Evolutionary conservation across 1,140 invertebrate species (phyloP).

Genomic region (Lepidurus arcticus): DNA sequence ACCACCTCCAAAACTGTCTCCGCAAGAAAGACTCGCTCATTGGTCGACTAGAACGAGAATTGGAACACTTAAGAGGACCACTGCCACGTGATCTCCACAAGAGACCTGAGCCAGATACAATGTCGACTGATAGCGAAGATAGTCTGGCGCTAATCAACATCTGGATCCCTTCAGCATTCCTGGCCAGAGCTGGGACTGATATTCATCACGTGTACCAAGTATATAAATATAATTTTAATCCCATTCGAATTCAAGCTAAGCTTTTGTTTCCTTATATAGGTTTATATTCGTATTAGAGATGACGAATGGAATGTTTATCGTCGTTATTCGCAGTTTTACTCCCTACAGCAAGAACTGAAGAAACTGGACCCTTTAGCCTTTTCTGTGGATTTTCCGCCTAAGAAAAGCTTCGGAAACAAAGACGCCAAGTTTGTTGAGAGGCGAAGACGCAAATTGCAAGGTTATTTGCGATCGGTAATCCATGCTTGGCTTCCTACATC

Average conservation of each 20-base stretch:
- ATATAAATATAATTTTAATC: constrained; percentile 31
- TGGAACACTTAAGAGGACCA: constrained; percentile 64
- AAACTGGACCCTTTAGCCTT: constrained; percentile 70
- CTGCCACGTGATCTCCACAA: constrained; percentile 48
- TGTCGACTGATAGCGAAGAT: constrained; percentile 12
- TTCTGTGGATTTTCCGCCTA: constrained; percentile 86
- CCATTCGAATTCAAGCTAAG: neutral
- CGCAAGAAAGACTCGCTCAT: constrained; percentile 58
- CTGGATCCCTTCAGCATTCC: constrained; percentile 84
- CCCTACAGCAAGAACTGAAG: constrained; percentile 70
- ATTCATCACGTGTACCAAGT: constrained; percentile 85
- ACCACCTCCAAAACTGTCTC: constrained; percentile 53
- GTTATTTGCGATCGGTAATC: constrained; percentile 69
- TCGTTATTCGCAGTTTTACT: constrained; percentile 82
- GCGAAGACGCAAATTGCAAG: constrained; percentile 65
- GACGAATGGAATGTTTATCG: constrained; percentile 92
- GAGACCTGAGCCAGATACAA: constrained; percentile 24
- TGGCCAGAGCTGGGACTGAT: constrained; percentile 67
- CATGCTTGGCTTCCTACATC: constrained; percentile 60
- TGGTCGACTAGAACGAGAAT: constrained; percentile 57
- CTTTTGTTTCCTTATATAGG: constrained; percentile 47
- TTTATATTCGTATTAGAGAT: constrained; percentile 74
- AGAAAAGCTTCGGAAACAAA: constrained; percentile 84
- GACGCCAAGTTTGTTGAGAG: constrained; percentile 74
- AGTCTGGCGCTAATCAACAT: constrained; percentile 65